Conservation (phyloP, 2,113 vertebrate species). For the Charadrius vociferus region DNA sequence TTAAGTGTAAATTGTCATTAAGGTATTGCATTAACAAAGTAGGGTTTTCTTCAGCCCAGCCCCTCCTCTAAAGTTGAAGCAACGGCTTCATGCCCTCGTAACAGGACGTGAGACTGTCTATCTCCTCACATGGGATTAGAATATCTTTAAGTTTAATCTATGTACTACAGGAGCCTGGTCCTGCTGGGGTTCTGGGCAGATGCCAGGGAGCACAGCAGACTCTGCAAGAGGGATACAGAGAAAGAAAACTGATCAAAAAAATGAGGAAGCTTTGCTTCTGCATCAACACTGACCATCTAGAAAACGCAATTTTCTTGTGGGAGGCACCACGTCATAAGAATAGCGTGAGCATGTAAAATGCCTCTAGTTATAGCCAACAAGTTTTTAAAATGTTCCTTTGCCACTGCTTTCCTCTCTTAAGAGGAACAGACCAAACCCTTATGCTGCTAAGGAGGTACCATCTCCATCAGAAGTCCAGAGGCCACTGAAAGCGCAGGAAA, state of each 20-base stretch:
- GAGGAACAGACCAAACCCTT: neutral
- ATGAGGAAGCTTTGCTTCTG: neutral
- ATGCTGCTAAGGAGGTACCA: neutral
- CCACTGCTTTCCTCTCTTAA: too few relatives aligned
- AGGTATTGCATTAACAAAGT: neutral
- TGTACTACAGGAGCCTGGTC: neutral
- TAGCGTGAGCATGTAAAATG: neutral
- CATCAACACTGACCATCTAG: neutral
- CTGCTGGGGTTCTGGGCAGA: neutral
- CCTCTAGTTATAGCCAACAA: neutral
- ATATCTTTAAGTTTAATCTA: neutral
- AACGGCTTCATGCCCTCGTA: accelerated
- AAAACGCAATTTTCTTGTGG: neutral
- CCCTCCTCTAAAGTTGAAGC: neutral
- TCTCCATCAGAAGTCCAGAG: neutral
- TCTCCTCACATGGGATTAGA: neutral
- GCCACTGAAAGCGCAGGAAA: neutral
- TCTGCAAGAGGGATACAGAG: neutral
- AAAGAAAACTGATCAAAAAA: neutral
- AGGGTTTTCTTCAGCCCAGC: neutral
- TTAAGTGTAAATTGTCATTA: neutral
- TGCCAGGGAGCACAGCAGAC: neutral
- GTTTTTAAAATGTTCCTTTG: neutral
- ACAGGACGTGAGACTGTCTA: neutral
- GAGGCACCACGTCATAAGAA: neutral